Evolutionary conservation across 2,113 vertebrate species (phyloP), one percentile per base, ranked within the genome.

Genomic region (Dissostichus mawsoni): DNA sequence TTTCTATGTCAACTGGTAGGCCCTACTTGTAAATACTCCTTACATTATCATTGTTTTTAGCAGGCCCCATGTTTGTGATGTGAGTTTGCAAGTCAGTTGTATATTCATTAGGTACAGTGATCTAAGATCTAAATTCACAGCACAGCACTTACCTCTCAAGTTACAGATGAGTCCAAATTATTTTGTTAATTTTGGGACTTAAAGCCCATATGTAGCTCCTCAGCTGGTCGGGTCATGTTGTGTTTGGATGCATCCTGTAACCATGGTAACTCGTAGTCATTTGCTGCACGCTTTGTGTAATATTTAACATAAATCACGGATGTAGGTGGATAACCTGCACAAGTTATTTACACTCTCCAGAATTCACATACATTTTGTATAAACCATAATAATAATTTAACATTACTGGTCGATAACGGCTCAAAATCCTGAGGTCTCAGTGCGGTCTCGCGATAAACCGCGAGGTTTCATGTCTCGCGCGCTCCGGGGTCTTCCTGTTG

Each of bases 401-500:
- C 4, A 1, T 23, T 25, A 11, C 6, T 11, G 57, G 10, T 20
- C 17, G 3, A 1, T 3, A 5, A 29, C 3, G 1, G 5, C 3
- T 2, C 64, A n/a, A 11, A n/a, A 5, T 3, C 16, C 10, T 3
- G n/a, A 41, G 6, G 17, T 20, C 41, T 41, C 36, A 41, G 36
- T 41, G 5, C 14, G 2, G 1, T 89, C 81, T 93, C 93, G 93
- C 92, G 93, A 94, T 87, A 88, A 69, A 47, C 10, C 5, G 8
- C 18, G 86, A 33, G 58, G 2, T 83, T 90, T 62, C 11, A 14
- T 2, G 51, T 79, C 82, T 90, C 88, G 92, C 92, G 93, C 92
- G 91, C 92, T 89, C 73, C 4, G 64, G 9, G 20, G 33, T 71
- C 69, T 92, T 92, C 90, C 90, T 87, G 87, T 81, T 47, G n/a